Conservation (phyloP, 1,140 invertebrate species). For the Maconellicoccus hirsutus region DNA sequence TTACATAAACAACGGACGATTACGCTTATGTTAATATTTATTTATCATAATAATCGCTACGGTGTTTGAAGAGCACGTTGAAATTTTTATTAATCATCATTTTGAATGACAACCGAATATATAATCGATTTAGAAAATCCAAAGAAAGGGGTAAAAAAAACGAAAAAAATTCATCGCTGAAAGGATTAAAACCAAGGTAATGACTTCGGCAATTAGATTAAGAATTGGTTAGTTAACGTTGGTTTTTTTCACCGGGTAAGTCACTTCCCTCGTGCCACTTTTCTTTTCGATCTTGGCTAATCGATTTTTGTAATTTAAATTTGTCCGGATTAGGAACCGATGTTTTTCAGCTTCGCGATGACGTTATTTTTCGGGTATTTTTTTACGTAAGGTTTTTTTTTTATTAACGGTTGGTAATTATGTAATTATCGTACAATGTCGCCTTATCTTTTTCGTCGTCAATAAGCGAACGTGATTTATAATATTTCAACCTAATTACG, state of each 20-base stretch:
- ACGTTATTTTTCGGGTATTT: no score
- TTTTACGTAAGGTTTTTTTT: neutral
- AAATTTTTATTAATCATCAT: conserved; percentile 13
- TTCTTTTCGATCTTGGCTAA: neutral
- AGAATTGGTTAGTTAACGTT: conserved; percentile 15
- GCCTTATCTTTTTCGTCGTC: no score
- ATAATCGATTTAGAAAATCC: neutral
- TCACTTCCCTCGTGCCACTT: neutral
- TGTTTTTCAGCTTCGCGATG: no score
- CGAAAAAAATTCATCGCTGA: neutral
- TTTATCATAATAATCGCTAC: conserved; percentile 17
- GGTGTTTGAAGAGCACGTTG: neutral
- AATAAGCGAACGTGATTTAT: no score
- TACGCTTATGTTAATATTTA: conserved; percentile 18
- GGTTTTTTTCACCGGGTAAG: neutral
- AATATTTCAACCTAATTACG: no score
- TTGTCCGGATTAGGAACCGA: neutral
- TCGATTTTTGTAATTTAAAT: conserved; percentile 1
- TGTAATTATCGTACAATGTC: no score
- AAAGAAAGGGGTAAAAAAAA: conserved; percentile 6
- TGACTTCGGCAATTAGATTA: conserved; percentile 10
- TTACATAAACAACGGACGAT: conserved; percentile 21
- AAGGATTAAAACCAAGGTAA: conserved; percentile 10
- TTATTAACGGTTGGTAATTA: no score
- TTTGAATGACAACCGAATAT: conserved; percentile 17